Conservation (phyloP, 37 sponge, comb jelly and placozoan species). For the Eunapius fragilis region DNA sequence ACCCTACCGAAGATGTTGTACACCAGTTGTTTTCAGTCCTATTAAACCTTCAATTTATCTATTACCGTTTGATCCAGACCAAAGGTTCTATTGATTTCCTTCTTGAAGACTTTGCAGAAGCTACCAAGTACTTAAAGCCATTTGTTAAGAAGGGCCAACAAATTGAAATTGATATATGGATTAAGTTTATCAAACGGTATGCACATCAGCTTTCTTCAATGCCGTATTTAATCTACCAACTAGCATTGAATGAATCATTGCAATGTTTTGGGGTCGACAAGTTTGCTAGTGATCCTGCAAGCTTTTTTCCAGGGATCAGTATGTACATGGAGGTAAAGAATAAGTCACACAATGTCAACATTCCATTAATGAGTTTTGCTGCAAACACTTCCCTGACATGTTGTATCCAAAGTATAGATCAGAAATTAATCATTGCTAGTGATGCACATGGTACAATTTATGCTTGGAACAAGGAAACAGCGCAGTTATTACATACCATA, state of each 20-base stretch:
- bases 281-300: not conserved
- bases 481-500: not conserved
- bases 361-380: not conserved
- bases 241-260: conserved; percentile 24
- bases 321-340: conserved; percentile 17
- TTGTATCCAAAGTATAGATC: not conserved
- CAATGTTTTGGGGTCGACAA: not conserved
- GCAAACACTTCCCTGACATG: not conserved
- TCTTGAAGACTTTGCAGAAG: conserved; percentile 16
- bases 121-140: not conserved
- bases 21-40: not conserved
- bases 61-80: not conserved
- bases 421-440: conserved; percentile 14
- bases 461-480: conserved; percentile 13
- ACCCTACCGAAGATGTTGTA: too few species aligned
- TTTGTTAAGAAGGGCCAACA: not conserved
- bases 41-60: conserved; percentile 26
- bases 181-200: conserved; percentile 2
- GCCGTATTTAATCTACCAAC: conserved; percentile 36
- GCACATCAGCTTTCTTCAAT: conserved; percentile 1
- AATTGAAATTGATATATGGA: not conserved
- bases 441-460: conserved; percentile 10
- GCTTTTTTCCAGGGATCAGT: not conserved
- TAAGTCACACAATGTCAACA: not conserved
- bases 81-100: conserved; percentile 3